phyloP scores from a whole-genome alignment of 1,140 invertebrate genomes.

The Drosophila kohkoa region DNA sequence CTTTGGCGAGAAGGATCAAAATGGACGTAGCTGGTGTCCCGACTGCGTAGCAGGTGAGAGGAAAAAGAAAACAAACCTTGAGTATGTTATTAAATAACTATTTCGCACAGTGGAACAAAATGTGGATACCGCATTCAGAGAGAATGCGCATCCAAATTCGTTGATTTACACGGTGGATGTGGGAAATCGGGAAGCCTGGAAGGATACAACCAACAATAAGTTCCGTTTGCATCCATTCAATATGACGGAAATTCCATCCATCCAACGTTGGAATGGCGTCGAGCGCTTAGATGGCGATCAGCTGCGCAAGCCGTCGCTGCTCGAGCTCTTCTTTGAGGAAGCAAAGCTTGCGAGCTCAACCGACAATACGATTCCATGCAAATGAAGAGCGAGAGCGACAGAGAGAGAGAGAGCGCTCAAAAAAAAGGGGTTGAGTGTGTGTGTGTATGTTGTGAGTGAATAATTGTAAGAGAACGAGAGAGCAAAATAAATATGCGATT shows the following conservation, averaged over 20 bases:
- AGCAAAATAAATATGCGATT: slow-evolving; percentile 25
- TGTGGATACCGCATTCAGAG: slow-evolving; percentile 53
- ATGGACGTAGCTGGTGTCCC: slow-evolving; percentile 66
- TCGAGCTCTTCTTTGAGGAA: slow-evolving; percentile 65
- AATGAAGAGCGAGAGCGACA: slow-evolving; percentile 19
- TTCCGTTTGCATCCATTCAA: slow-evolving; percentile 46
- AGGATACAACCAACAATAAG: slow-evolving; percentile 33
- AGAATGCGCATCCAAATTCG: slow-evolving; percentile 39
- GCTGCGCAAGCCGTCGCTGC: slow-evolving; percentile 39
- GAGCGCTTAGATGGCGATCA: slow-evolving; percentile 63
- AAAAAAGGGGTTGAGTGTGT: not conserved
- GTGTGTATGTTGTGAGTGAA: not conserved
- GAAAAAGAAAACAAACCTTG: not conserved
- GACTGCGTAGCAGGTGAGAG: slow-evolving; percentile 63
- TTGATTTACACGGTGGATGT: slow-evolving; percentile 64
- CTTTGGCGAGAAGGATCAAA: slow-evolving; percentile 64
- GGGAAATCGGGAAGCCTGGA: slow-evolving; percentile 58
- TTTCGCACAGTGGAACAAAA: slow-evolving; percentile 41
- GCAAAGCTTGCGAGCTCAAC: slow-evolving; percentile 20
- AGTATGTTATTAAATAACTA: not conserved
- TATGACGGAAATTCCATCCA: slow-evolving; percentile 43
- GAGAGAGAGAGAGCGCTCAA: not conserved
- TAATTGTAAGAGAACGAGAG: slow-evolving; percentile 4
- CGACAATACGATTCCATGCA: slow-evolving; percentile 24
- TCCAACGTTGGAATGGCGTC: slow-evolving; percentile 58